A percentile compares a stretch with the other conserved stretches of the same genome.
Evolutionary conservation across 1,140 invertebrate species (phyloP).

Genomic region (Linepithema humile): DNA sequence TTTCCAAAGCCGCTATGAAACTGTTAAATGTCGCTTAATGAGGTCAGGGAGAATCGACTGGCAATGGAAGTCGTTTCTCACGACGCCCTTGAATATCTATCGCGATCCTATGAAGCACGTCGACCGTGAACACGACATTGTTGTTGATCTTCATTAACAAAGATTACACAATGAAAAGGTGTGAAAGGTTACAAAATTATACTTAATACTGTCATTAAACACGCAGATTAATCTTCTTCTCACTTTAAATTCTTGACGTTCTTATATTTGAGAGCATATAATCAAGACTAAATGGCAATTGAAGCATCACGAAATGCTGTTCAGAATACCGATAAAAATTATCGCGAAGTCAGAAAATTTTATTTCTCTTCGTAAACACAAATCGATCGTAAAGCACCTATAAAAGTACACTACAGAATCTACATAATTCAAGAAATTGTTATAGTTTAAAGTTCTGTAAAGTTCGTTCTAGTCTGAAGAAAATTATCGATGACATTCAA

Average conservation of each 20-base stretch:
- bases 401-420: not conserved
- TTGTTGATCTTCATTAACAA: not conserved
- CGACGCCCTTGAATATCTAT: conserved; percentile 21
- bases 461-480: not conserved
- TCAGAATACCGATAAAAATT: not conserved
- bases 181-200: not conserved
- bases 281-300: not conserved
- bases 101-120: not conserved
- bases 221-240: not conserved
- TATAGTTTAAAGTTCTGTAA: not conserved
- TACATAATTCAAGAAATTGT: not conserved
- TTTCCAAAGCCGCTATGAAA: not conserved
- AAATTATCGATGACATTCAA: not conserved
- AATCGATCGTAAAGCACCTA: not conserved
- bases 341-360: not conserved
- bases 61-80: not conserved
- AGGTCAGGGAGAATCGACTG: conserved; percentile 45
- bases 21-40: conserved; percentile 20
- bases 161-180: not conserved
- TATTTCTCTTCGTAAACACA: too few relatives aligned
- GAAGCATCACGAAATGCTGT: not conserved
- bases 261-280: not conserved
- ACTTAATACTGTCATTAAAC: not conserved
- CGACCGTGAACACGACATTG: not conserved
- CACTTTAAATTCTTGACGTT: not conserved